phyloP scores from a whole-genome alignment of 2,888 invertebrate species.

The Helicoverpa assulta region DNA sequence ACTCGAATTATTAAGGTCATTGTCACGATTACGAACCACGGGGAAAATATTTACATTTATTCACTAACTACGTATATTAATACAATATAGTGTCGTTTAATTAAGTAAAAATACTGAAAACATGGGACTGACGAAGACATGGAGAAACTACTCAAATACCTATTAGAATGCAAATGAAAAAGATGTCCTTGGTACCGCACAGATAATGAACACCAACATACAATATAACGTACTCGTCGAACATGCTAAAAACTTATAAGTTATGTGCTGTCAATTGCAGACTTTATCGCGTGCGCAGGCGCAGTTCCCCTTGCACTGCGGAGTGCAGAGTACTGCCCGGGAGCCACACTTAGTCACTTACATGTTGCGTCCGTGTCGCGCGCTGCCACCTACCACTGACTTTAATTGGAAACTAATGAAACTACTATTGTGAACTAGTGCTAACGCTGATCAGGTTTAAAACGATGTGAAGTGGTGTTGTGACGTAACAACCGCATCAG shows the following conservation, averaged over 20 bases:
- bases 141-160: conserved; percentile 12
- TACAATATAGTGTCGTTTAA: neutral
- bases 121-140: too few relatives aligned
- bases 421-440: conserved; percentile 4
- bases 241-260: conserved; percentile 18
- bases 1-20: conserved; percentile 33
- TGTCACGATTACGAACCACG: conserved; percentile 11
- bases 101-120: too few relatives aligned
- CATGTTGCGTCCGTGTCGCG: conserved; percentile 25
- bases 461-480: conserved; percentile 1
- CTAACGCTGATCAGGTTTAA: conserved; percentile 14
- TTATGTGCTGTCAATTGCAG: conserved; percentile 7
- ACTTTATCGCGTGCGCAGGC: neutral
- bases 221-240: conserved; percentile 28
- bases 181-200: neutral
- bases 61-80: neutral
- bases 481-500: conserved; percentile 11
- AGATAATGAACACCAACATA: conserved; percentile 18
- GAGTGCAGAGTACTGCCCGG: neutral
- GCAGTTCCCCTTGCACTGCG: neutral
- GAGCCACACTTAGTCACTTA: conserved; percentile 29
- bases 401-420: conserved; percentile 25
- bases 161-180: conserved; percentile 3
- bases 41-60: neutral
- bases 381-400: conserved; percentile 17